Evolutionary conservation across 37 sponge, comb jelly and placozoan species (phyloP).

Genomic region (Haliclona indistincta): DNA sequence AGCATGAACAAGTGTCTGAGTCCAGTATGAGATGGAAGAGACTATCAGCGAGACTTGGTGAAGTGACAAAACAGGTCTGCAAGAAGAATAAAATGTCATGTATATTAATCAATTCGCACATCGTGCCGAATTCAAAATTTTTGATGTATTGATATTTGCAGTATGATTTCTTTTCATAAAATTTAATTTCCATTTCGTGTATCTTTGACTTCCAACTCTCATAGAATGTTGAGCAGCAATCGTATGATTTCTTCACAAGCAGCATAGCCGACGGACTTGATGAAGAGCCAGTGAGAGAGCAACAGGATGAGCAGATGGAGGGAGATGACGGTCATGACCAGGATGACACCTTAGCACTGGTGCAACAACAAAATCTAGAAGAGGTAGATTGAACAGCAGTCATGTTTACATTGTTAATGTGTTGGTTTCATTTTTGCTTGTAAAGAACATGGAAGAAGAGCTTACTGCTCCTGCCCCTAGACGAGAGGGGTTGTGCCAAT

Average conservation of each 20-base stretch:
- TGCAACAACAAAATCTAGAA: not conserved
- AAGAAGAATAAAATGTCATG: not conserved
- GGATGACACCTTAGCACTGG: not conserved
- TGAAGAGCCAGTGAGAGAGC: constrained; percentile 3
- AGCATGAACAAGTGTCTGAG: not conserved
- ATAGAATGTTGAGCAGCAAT: constrained; percentile 28
- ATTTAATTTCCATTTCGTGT: not conserved
- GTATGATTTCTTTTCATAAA: not conserved
- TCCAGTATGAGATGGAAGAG: constrained; percentile 19
- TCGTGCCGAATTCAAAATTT: too few relatives aligned
- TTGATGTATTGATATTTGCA: not conserved
- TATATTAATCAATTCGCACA: not conserved
- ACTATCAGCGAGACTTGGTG: constrained; percentile 1
- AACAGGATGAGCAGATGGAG: not conserved
- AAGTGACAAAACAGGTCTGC: constrained; percentile 10
- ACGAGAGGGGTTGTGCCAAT: not conserved
- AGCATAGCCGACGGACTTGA: constrained; percentile 10
- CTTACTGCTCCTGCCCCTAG: not conserved
- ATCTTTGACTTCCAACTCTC: not conserved
- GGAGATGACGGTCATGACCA: not conserved
- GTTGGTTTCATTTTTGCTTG: not conserved
- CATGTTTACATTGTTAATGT: not conserved
- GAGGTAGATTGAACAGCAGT: not conserved
- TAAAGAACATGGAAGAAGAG: not conserved
- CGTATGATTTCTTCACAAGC: constrained; percentile 61